These are phyloP conservation scores for Artibeus lituratus DNA, from an alignment of 2,797 vertebrate genomes.

Conservation along the genomic window DNA sequence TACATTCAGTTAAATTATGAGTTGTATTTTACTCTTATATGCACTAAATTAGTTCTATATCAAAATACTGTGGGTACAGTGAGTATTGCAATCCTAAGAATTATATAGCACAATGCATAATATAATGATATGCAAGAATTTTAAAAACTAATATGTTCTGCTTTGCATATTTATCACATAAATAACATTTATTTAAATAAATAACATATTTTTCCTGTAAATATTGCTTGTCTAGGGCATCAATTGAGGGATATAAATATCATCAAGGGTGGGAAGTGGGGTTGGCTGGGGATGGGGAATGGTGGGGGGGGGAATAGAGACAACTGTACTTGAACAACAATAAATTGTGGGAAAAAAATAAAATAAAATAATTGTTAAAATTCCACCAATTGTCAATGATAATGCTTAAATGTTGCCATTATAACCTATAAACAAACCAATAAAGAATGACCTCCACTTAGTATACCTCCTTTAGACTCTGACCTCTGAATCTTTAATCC, in stretches of 20 bases:
- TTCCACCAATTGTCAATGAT: not conserved
- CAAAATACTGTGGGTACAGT: not conserved
- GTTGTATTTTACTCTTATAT: not conserved
- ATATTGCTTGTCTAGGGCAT: not conserved
- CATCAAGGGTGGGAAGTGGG: no score
- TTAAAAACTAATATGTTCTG: not conserved
- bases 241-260: not conserved
- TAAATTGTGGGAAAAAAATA: no score
- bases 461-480: not conserved
- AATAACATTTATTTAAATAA: no score
- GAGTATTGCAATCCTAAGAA: not conserved
- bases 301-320: no score
- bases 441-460: not conserved
- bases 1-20: not conserved
- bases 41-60: not conserved
- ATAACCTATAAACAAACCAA: not conserved
- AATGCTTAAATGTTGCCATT: not conserved
- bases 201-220: not conserved
- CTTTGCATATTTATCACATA: no score
- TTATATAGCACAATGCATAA: not conserved
- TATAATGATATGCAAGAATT: not conserved
- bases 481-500: conserved; percentile 21
- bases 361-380: not conserved
- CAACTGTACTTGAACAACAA: no score
- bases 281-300: no score